These are phyloP conservation scores for Acrocephalus kingi DNA, from an alignment of 2,113 vertebrate species.

Conservation along the genomic window DNA sequence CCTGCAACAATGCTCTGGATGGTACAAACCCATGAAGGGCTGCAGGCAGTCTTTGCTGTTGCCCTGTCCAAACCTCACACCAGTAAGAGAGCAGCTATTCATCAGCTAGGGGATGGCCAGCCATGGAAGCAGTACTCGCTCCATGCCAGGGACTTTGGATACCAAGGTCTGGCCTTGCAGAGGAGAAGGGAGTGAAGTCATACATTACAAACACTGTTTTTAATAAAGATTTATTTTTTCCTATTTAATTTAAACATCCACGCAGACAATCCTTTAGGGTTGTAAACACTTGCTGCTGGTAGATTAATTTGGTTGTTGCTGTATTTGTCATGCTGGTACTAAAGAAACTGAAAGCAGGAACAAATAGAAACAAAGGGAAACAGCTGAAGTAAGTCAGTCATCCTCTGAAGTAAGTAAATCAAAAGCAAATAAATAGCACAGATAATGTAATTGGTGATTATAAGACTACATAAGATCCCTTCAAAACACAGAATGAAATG, in stretches of 20 bases:
- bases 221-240: background rate
- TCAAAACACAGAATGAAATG: background rate
- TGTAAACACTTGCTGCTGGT: slow-evolving; percentile 25
- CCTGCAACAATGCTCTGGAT: background rate
- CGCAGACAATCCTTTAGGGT: background rate
- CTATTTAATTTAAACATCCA: background rate
- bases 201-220: background rate
- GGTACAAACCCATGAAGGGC: background rate
- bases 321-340: background rate
- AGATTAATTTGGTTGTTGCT: background rate
- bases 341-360: slow-evolving; percentile 2
- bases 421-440: background rate
- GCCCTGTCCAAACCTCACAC: background rate
- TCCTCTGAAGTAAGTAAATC: background rate
- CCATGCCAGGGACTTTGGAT: background rate
- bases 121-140: fast-evolving
- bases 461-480: background rate
- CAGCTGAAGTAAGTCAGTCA: background rate
- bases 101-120: background rate
- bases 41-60: background rate
- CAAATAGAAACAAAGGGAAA: background rate
- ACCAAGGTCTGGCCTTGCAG: background rate
- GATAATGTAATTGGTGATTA: background rate
- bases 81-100: background rate
- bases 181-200: background rate